phyloP scores from a whole-genome alignment of 2,113 vertebrate genomes.

The Dipodomys stephensi region DNA sequence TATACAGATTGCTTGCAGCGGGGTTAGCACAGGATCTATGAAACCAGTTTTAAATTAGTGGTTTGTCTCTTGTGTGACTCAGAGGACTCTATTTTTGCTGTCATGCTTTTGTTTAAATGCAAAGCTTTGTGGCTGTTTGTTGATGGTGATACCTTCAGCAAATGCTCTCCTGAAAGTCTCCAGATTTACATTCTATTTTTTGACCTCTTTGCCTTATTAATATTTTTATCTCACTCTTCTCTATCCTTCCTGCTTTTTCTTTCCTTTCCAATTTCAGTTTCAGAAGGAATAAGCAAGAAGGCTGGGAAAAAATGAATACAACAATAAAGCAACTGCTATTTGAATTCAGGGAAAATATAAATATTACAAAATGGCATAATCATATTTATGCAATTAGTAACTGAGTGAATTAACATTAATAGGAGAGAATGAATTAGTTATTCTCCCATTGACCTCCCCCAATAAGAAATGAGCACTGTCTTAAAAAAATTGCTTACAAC shows the following conservation, averaged over 20 bases:
- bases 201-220: neutral
- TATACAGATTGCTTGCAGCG: neutral
- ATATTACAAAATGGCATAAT: slow-evolving; percentile 3
- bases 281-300: neutral
- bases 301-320: neutral
- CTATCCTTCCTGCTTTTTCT: neutral
- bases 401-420: slow-evolving; percentile 50
- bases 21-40: neutral
- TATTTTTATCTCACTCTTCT: neutral
- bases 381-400: slow-evolving; percentile 64
- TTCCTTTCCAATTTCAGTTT: neutral
- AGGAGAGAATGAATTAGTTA: slow-evolving; percentile 64
- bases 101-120: neutral
- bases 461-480: slow-evolving; percentile 63
- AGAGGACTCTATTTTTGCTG: neutral
- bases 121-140: neutral
- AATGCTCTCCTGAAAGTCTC: neutral
- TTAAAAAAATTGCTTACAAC: slow-evolving; percentile 66
- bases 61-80: neutral
- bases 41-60: neutral
- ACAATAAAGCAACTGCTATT: slow-evolving; percentile 38
- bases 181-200: neutral
- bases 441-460: slow-evolving; percentile 51
- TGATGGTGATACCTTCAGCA: neutral
- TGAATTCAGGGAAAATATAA: slow-evolving; percentile 37